Conservation (phyloP, 2,888 invertebrate genomes). For the Spialia ferax region DNA sequence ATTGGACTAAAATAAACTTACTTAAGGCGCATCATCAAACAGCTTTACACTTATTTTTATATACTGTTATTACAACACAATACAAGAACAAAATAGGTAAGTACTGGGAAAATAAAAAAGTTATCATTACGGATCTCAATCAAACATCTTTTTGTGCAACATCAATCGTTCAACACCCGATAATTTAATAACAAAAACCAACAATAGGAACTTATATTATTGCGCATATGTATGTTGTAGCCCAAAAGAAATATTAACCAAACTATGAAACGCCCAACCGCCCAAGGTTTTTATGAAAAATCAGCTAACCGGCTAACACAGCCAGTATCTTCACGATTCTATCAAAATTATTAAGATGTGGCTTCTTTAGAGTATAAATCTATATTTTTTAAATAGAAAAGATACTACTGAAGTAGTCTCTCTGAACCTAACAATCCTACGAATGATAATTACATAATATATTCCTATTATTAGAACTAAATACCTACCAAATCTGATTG, state of each 20-base stretch:
- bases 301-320: too few relatives aligned
- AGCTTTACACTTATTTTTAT: too few relatives aligned
- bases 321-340: too few relatives aligned
- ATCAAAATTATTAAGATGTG: too few relatives aligned
- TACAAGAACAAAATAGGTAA: background rate
- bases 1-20: background rate
- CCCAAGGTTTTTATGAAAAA: too few relatives aligned
- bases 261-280: background rate
- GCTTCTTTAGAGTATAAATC: too few relatives aligned
- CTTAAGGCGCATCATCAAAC: background rate
- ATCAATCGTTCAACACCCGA: background rate
- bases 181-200: conserved; percentile 18
- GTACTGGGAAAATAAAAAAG: conserved; percentile 2
- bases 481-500: too few relatives aligned
- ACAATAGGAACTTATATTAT: conserved; percentile 2
- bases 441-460: too few relatives aligned
- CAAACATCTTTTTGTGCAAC: conserved; percentile 4
- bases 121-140: conserved; percentile 30
- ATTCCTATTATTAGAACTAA: too few relatives aligned
- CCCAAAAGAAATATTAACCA: background rate
- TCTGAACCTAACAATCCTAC: too few relatives aligned
- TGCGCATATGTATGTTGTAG: background rate
- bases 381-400: too few relatives aligned
- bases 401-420: too few relatives aligned
- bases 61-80: background rate